Conservation (phyloP, 2,888 invertebrate genomes). For the Sclerodermus sp. region DNA sequence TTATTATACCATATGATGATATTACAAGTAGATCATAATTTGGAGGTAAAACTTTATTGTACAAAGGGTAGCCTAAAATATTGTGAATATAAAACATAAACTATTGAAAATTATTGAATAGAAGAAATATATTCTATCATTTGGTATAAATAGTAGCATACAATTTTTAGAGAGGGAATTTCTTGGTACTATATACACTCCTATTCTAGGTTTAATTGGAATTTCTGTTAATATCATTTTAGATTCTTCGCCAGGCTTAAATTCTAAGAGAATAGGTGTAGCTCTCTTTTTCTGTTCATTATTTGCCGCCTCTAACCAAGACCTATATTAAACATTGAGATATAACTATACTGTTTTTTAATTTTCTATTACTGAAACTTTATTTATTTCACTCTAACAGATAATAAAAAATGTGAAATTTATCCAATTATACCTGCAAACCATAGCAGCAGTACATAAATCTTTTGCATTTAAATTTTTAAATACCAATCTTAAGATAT, state of each 20-base stretch:
- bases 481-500: slow-evolving; percentile 46
- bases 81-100: too few relatives aligned
- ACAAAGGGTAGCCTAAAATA: too few relatives aligned
- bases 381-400: neutral
- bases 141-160: neutral
- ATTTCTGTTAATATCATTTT: slow-evolving; percentile 4
- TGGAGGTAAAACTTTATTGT: slow-evolving; percentile 33
- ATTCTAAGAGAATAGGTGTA: slow-evolving; percentile 9
- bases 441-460: slow-evolving; percentile 34
- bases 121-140: too few relatives aligned
- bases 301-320: slow-evolving; percentile 38
- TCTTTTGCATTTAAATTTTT: slow-evolving; percentile 40
- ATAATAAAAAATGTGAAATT: neutral
- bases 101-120: too few relatives aligned
- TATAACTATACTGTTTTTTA: neutral
- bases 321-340: slow-evolving; percentile 18
- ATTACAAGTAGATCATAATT: slow-evolving; percentile 37
- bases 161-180: neutral
- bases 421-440: slow-evolving; percentile 40
- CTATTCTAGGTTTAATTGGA: slow-evolving; percentile 21
- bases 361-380: neutral
- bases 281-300: slow-evolving; percentile 30
- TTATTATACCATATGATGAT: slow-evolving; percentile 29
- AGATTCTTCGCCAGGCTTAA: neutral
- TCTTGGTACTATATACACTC: slow-evolving; percentile 17